These are phyloP conservation scores for Hyles euphorbiae DNA, from an alignment of 1,140 invertebrate species.

Conservation along the genomic window DNA sequence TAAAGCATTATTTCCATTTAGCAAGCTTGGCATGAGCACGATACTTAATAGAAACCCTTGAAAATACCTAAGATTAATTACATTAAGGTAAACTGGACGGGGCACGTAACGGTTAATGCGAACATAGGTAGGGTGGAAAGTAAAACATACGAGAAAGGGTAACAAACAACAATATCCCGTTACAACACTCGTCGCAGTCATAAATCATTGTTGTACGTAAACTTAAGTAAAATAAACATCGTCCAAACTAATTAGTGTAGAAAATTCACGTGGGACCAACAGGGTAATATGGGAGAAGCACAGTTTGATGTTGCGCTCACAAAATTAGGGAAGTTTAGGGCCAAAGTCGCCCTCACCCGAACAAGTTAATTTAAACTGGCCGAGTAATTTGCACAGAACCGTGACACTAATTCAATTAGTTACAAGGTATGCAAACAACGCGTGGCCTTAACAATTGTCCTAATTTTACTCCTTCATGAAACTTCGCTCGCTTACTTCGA, in stretches of 20 bases:
- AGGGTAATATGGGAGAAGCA: slow-evolving; percentile 66
- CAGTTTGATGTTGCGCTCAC: slow-evolving; percentile 72
- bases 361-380: slow-evolving; percentile 75
- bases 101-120: too few species aligned
- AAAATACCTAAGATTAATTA: too few species aligned
- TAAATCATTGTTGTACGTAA: slow-evolving; percentile 64
- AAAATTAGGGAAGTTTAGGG: slow-evolving; percentile 73
- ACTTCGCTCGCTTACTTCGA: not conserved
- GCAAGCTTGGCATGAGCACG: slow-evolving; percentile 3
- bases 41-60: slow-evolving; percentile 5
- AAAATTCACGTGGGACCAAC: slow-evolving; percentile 71
- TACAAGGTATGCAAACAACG: slow-evolving; percentile 57
- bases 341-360: slow-evolving; percentile 64
- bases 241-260: slow-evolving; percentile 70
- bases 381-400: slow-evolving; percentile 68
- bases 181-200: slow-evolving; percentile 40
- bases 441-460: slow-evolving; percentile 17
- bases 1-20: slow-evolving; percentile 1
- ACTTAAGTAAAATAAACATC: slow-evolving; percentile 70
- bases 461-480: slow-evolving; percentile 9
- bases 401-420: slow-evolving; percentile 71
- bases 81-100: too few species aligned
- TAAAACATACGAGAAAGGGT: slow-evolving; percentile 2
- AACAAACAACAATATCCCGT: slow-evolving; percentile 14
- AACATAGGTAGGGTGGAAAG: not conserved